Evolutionary conservation across 2,797 vertebrate species (phyloP).

Genomic region (Enteromius treurensis): DNA sequence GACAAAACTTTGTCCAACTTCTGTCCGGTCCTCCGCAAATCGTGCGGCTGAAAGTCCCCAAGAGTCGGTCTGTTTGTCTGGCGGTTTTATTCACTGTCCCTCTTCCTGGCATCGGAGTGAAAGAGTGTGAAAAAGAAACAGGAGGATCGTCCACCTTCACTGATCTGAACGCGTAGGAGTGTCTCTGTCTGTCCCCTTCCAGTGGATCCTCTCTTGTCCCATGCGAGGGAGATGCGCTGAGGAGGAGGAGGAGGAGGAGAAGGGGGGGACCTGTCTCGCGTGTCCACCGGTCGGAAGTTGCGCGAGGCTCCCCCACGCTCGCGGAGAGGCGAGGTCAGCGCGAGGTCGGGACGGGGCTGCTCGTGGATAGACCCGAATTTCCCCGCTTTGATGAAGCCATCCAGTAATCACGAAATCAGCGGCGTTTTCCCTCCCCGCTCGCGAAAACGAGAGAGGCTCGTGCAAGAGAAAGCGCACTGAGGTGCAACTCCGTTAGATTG

Average conservation of each 20-base stretch:
- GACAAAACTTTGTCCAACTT: conserved; percentile 72
- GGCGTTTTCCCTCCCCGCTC: conserved; percentile 18
- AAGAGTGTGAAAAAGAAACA: conserved; percentile 49
- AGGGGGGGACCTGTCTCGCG: conserved; percentile 67
- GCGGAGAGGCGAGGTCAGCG: conserved; percentile 86
- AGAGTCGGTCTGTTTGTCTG: conserved; percentile 68
- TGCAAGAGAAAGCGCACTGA: conserved; percentile 32
- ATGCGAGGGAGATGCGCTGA: conserved; percentile 51
- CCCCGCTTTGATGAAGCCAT: conserved; percentile 63
- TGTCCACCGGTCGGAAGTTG: conserved; percentile 78
- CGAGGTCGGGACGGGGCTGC: conserved; percentile 85
- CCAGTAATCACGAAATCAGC: conserved; percentile 50
- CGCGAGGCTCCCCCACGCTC: conserved; percentile 80
- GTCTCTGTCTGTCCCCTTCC: conserved; percentile 54
- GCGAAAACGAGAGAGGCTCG: conserved; percentile 15
- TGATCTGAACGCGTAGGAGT: conserved; percentile 44
- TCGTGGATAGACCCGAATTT: conserved; percentile 75
- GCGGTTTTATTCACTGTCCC: conserved; percentile 45
- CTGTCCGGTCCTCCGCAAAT: conserved; percentile 25
- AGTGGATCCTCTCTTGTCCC: conserved; percentile 59
- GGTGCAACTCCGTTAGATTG: not conserved
- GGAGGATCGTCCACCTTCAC: conserved; percentile 61
- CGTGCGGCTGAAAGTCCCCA: conserved; percentile 59
- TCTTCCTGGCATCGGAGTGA: conserved; percentile 39
- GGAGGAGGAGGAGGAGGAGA: conserved; percentile 24